Evolutionary conservation across 2,888 invertebrate genomes (phyloP).

Genomic region (Punctoribates punctum): DNA sequence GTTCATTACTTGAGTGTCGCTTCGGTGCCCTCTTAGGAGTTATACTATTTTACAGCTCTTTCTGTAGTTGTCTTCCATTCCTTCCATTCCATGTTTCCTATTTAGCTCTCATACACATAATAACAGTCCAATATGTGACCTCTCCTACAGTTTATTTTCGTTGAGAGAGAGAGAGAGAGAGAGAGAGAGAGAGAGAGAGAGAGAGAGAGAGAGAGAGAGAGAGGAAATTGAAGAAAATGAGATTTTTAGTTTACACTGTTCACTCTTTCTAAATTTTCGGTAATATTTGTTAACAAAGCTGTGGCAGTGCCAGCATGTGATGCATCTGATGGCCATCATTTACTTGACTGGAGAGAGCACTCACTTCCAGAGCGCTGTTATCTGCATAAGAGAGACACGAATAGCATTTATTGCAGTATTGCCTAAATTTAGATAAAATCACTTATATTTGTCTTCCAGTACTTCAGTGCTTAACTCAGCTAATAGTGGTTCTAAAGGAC

Average conservation of each 20-base stretch:
- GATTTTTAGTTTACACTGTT: constrained; percentile 13
- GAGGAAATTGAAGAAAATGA: constrained; percentile 32
- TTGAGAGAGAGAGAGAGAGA: neutral
- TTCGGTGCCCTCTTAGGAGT: constrained; percentile 11
- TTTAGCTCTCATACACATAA: constrained; percentile 9
- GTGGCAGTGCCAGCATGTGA: neutral
- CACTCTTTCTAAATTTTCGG: constrained; percentile 26
- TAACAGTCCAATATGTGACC: constrained; percentile 31
- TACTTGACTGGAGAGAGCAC: neutral
- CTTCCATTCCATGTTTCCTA: constrained; percentile 32
- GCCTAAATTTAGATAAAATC: constrained; percentile 39
- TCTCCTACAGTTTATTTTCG: constrained; percentile 30
- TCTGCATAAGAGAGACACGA: constrained; percentile 25
- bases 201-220: constrained; percentile 5
- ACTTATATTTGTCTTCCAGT: constrained; percentile 15
- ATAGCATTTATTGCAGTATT: constrained; percentile 22
- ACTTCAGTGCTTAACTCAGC: neutral
- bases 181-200: constrained; percentile 2
- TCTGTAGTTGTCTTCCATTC: constrained; percentile 12
- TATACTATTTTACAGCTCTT: neutral
- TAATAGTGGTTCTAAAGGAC: neutral
- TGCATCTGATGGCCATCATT: constrained; percentile 39
- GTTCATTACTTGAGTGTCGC: constrained; percentile 36
- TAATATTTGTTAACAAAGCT: constrained; percentile 15
- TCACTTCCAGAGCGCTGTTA: neutral